Evolutionary conservation across 2,888 invertebrate genomes (phyloP), one percentile per base, ranked within the genome.

Genomic region (Parasteatoda lunata): DNA sequence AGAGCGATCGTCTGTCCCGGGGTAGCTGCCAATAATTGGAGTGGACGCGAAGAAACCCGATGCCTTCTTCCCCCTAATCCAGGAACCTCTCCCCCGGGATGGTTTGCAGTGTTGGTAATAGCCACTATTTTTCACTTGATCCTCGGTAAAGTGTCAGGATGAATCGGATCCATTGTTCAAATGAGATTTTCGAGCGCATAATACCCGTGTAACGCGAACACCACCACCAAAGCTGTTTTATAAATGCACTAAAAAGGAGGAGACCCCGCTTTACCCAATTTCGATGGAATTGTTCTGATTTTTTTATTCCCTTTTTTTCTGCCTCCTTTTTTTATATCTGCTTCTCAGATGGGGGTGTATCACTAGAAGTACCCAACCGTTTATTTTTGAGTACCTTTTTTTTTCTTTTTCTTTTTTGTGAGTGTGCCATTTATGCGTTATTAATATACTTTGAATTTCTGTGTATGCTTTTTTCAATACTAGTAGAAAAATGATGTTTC

Each of bases 101-200:
- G 45, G 73, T 52, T 66, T 77, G 84, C 47, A 70, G 77, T 73
- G 81, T 79, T 70, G 72, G 88, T 89, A 89, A 89, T 89, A 86
- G 88, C 89, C 86, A 89, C 89, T 88, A 89, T 89, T 89, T 89
- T 89, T 89, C 89, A 89, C 89, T 88, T 88, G 86, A 88, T 88
- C 88, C 88, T 71, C 83, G 85, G 89, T 88, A 86, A 89, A 88
- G 85, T 88, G 88, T 88, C 88, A 88, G 84, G 84, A 76, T 84
- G 83, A 82, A 88, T 88, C 82, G 88, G 84, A 88, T 82, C 85
- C 84, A 88, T 88, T 88, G 88, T 88, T 85, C 88, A 85, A 82
- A 85, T 85, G 84, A 88, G 88, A 88, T 88, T 85, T 81, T 68
- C 69, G 69, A 68, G 75, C 84, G 80, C 82, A 82, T 88, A 88